Evolutionary conservation across 2,888 invertebrate species (phyloP), one percentile per base, ranked within the genome.

Genomic region (Creontiades dilutus): DNA sequence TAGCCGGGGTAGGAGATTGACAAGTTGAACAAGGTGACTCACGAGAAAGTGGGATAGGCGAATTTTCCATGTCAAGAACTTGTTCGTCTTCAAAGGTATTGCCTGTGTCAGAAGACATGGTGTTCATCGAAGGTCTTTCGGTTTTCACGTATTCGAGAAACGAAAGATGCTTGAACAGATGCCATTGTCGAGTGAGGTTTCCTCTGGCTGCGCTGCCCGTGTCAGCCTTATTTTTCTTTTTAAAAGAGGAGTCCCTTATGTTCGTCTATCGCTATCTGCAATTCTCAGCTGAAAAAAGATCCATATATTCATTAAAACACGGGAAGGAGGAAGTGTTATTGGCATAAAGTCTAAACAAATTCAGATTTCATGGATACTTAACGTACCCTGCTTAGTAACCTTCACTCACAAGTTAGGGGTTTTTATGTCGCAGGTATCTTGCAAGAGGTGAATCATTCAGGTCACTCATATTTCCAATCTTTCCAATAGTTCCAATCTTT

Each of bases 231-330:
- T 75, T 48, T 80, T 61, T 47, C 89, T 86, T 91, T 91, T 89
- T 91, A 47, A 61, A 89, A 81, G 47, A 90, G 47, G 89, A 80
- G 81, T 91, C 91, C n/a, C 90, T 87, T 14, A 91, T 90, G 81
- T 47, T 91, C 81, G 76, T 88, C 91, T 89, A 91, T 47, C 91
- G 84, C 57, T 75, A 81, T 82, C 89, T 91, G 81, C 91, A 91
- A n/a, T 91, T 48, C 3, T 28, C 78, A 80, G 86, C 91, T 91
- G 75, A 28, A 90, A 80, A n/a, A 14, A 23, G 23, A n/a, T 19
- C 16, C 68, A 68, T 68, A 16, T 68, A 16, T 68, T 68, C 7
- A 12, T 68, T 16, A 23, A 68, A 76, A 19, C 7, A 14, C n/a
- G n/a, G n/a, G n/a, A n/a, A n/a, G n/a, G 23, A 3, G 23, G 19